Evolutionary conservation across 2,888 invertebrate species (phyloP), one percentile per base, ranked within the genome.

Genomic region (Druceiella hillmani): DNA sequence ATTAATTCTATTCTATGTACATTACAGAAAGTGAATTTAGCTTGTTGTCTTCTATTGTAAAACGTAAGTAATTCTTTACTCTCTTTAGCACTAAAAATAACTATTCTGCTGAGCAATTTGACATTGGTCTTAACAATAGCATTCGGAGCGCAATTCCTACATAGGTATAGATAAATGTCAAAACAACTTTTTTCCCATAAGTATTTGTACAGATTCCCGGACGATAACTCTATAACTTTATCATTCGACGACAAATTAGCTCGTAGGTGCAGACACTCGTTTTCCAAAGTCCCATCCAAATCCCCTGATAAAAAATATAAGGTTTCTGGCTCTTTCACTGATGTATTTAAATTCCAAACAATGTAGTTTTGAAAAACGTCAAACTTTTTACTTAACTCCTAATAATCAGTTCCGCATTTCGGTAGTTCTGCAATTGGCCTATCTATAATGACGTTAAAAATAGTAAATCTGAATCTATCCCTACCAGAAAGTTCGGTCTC

Each of bases 381-480:
- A 20, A 20, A 20, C 20, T 20, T 33, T 33, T 33, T 33, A 33
- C 33, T 33, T 33, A 33, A 33, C 33, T 28, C 33, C 27, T 33
- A 14, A 33, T 33, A 33, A 33, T 17, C 17, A 20, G 33, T 17
- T 33, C 33, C 33, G 27, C 33, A 22, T 33, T 22, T 33, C 33
- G 17, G 33, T 33, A 33, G 33, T 33, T 16, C 33, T 33, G 33
- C 20, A 33, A 33, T 33, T 33, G 20, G 33, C 20, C 33, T 33
- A 33, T 33, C 33, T 33, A 33, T 33, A 33, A 33, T 33, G 33
- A 33, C 17, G 33, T 33, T 17, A 33, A 33, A n/a, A 33, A 16
- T 33, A 13, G 33, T 33, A 33, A 15, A 17, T 33, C 33, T 33
- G 33, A 33, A 33, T 17, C 33, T 33, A 3, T 33, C 22, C 22